Evolutionary conservation across 2,797 vertebrate species (phyloP), one percentile per base, ranked within the genome.

Genomic region (Pipistrellus kuhlii): DNA sequence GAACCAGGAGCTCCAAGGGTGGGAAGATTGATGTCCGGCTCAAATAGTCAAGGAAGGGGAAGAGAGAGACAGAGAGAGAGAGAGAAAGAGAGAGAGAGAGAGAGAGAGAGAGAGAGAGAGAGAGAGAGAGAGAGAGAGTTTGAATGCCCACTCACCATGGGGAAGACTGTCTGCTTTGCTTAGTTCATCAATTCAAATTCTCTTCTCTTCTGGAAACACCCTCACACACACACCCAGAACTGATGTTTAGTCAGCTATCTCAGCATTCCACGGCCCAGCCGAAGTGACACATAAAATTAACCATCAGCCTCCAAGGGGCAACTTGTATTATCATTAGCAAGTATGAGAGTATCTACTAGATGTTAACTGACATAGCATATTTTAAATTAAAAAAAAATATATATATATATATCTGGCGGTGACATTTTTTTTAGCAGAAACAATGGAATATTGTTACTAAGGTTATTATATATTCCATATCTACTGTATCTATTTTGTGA

Each of bases 301-400:
- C 51, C 27, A 84, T 27, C 35, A n/a, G 27, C 35, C 77, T 89
- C 69, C 15, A 38, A 62, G 21, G 21, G 20, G 66, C 44, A 46
- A 8, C 46, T 85, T 83, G 48, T 30, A 48, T 64, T 32, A 14
- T 12, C 17, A 13, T 51, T 48, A 81, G 48, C 27, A 35, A 88
- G 4, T 71, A 38, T 46, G 41, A 85, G 14, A 25, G 11, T 48
- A 41, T n/a, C 25, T 53, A 8, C 41, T 48, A 72, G 85, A 90
- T 41, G 5, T 17, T 90, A 27, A 68, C 8, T 53, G 44, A 66
- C 15, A 30, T 8, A 75, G 23, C 15, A 62, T n/a, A 71, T 85
- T 91, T 85, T 88, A 38, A 76, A 48, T 51, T 46, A 1, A 44
- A 94, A 96, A 88, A 88, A 10, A 86, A n/a, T n/a, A n/a, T 25